Conservation (phyloP, 1,140 invertebrate genomes). For the Aphidius ervi region DNA sequence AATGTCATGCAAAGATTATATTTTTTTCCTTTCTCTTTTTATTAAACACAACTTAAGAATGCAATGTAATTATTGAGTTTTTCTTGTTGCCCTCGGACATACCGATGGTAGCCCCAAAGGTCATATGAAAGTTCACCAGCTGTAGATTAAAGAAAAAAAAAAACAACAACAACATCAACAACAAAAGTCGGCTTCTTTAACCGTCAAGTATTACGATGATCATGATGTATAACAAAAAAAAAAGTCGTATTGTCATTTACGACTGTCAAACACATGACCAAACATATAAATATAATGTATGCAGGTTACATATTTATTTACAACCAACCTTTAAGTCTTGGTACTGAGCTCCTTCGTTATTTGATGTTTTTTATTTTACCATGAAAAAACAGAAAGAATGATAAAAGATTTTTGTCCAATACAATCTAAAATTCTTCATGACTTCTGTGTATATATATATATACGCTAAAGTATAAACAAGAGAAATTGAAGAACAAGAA, state of each 20-base stretch:
- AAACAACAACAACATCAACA: not conserved
- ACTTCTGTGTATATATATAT: too few relatives aligned
- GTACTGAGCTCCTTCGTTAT: too few relatives aligned
- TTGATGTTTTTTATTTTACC: too few relatives aligned
- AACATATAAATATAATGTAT: too few relatives aligned
- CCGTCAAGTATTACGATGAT: not conserved
- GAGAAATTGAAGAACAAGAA: not conserved
- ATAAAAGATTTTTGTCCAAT: too few relatives aligned
- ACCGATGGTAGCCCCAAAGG: conserved; percentile 27
- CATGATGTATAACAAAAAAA: not conserved
- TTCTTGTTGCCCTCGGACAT: conserved; percentile 36
- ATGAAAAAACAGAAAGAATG: too few relatives aligned
- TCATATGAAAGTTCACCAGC: conserved; percentile 6
- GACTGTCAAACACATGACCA: conserved; percentile 1
- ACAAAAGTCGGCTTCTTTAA: not conserved
- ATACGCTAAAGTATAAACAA: not conserved
- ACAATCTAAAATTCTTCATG: too few relatives aligned
- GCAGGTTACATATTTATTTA: too few relatives aligned
- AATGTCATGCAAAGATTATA: conserved; percentile 24
- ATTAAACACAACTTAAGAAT: not conserved
- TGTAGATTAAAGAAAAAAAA: not conserved
- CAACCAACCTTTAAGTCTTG: too few relatives aligned
- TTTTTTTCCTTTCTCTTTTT: not conserved
- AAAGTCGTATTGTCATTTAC: conserved; percentile 10
- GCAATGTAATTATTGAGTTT: conserved; percentile 37